Conservation (phyloP, 2,888 invertebrate species). For the Xestia rhomboidea region DNA sequence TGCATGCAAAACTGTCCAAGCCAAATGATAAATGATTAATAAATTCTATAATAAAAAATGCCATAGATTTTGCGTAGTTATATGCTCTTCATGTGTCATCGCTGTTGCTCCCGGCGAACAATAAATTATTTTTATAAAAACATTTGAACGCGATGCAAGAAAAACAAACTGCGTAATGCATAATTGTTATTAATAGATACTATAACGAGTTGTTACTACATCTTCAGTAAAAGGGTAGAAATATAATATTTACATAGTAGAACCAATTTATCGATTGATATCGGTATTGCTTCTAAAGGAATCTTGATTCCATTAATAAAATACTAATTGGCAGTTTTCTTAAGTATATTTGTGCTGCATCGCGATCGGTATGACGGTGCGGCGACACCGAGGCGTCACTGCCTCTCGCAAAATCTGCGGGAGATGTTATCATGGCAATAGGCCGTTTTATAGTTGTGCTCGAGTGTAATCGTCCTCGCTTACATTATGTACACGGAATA, state of each 20-base stretch:
- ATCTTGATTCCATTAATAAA: constrained; percentile 63
- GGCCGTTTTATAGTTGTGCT: constrained; percentile 64
- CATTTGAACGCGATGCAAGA: constrained; percentile 58
- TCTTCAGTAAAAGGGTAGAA: constrained; percentile 38
- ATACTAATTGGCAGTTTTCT: constrained; percentile 62
- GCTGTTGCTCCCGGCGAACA: constrained; percentile 53
- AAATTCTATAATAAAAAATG: constrained; percentile 66
- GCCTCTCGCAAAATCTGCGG: constrained; percentile 58
- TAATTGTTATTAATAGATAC: constrained; percentile 56
- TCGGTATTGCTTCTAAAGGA: constrained; percentile 40
- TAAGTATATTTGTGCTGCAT: constrained; percentile 50
- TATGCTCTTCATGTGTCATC: constrained; percentile 68
- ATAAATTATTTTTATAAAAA: constrained; percentile 67
- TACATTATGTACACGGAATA: constrained; percentile 70
- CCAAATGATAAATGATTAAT: constrained; percentile 62
- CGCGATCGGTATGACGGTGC: constrained; percentile 42
- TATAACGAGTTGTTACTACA: constrained; percentile 30
- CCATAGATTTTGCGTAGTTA: constrained; percentile 59
- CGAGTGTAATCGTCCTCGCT: constrained; percentile 68
- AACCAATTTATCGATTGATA: constrained; percentile 46
- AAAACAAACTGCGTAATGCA: constrained; percentile 48
- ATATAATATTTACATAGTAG: constrained; percentile 41
- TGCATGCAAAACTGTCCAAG: constrained; percentile 57
- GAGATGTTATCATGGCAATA: constrained; percentile 68
- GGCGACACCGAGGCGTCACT: constrained; percentile 63